Percentiles rank a stretch among this genome's conserved stretches.
Conservation (phyloP, 2,888 invertebrate genomes). For the Noctuana brunneofusca region DNA sequence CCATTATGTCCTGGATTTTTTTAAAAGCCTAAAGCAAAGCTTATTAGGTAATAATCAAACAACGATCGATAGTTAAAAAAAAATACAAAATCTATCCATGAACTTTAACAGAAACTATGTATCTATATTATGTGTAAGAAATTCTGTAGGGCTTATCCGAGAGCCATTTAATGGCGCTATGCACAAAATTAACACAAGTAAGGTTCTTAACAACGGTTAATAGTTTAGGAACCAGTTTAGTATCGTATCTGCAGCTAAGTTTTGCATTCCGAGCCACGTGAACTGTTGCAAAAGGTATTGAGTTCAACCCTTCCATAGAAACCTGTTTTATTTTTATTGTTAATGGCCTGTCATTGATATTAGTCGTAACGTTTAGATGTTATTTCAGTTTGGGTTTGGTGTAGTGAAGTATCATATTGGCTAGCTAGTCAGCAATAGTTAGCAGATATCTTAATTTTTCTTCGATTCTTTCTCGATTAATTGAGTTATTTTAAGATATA, state of each 20-base stretch:
- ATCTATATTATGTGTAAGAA: too few relatives aligned
- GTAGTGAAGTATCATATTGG: not conserved
- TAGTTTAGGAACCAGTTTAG: slow-evolving; percentile 15
- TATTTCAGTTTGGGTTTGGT: not conserved
- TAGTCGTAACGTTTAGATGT: not conserved
- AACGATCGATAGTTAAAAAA: too few relatives aligned
- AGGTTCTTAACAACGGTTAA: not conserved
- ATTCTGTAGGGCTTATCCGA: too few relatives aligned
- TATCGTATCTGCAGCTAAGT: slow-evolving; percentile 20
- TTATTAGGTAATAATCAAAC: too few relatives aligned
- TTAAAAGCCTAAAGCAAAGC: too few relatives aligned
- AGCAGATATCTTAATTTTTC: not conserved
- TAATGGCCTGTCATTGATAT: slow-evolving; percentile 15
- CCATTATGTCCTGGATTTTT: too few relatives aligned
- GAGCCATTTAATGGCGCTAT: not conserved
- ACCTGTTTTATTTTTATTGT: slow-evolving; percentile 25
- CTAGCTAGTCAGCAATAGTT: not conserved
- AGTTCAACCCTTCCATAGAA: slow-evolving; percentile 17
- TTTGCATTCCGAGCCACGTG: slow-evolving; percentile 17
- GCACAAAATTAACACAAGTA: not conserved
- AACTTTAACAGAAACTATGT: too few relatives aligned
- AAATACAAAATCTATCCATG: too few relatives aligned
- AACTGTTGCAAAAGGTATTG: slow-evolving; percentile 13
- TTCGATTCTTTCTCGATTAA: too few relatives aligned
- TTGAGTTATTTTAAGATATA: too few relatives aligned